A percentile compares a stretch with the other conserved stretches of the same genome.
phyloP scores from a whole-genome alignment of 2,888 invertebrate genomes.

The Catocala fraxini region DNA sequence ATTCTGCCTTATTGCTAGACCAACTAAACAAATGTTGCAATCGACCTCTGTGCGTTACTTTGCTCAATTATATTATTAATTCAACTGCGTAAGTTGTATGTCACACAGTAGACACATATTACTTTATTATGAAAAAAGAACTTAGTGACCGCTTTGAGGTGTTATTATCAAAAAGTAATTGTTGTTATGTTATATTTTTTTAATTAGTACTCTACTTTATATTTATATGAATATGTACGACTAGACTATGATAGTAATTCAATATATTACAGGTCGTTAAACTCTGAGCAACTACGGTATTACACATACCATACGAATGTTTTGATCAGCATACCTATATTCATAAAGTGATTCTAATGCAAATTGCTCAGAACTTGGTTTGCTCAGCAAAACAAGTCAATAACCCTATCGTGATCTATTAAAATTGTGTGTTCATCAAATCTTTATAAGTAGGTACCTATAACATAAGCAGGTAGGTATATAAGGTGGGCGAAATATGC shows the following conservation, averaged over 20 bases:
- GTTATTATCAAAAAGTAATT: too few relatives aligned
- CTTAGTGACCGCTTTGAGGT: too few relatives aligned
- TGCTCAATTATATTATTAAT: constrained; percentile 14
- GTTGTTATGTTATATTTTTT: too few relatives aligned
- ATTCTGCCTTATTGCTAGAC: constrained; percentile 56
- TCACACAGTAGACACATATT: too few relatives aligned
- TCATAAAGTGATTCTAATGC: constrained; percentile 1
- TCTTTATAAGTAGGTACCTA: background rate
- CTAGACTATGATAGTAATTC: background rate
- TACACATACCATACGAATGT: constrained; percentile 4
- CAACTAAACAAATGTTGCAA: constrained; percentile 59
- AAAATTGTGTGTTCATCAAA: constrained; percentile 18
- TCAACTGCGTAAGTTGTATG: too few relatives aligned
- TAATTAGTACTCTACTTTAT: too few relatives aligned
- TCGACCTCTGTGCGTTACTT: constrained; percentile 35
- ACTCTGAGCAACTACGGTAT: background rate
- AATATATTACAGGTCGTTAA: background rate
- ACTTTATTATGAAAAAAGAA: too few relatives aligned
- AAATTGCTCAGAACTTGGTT: constrained; percentile 6
- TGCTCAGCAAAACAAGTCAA: constrained; percentile 21
- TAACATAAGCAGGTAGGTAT: background rate
- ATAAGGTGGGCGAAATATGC: constrained; percentile 38
- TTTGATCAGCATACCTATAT: constrained; percentile 3
- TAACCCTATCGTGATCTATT: constrained; percentile 20
- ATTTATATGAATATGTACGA: too few relatives aligned